These are phyloP conservation scores for Cybosia mesomella DNA, from an alignment of 2,888 invertebrate genomes.

Conservation along the genomic window DNA sequence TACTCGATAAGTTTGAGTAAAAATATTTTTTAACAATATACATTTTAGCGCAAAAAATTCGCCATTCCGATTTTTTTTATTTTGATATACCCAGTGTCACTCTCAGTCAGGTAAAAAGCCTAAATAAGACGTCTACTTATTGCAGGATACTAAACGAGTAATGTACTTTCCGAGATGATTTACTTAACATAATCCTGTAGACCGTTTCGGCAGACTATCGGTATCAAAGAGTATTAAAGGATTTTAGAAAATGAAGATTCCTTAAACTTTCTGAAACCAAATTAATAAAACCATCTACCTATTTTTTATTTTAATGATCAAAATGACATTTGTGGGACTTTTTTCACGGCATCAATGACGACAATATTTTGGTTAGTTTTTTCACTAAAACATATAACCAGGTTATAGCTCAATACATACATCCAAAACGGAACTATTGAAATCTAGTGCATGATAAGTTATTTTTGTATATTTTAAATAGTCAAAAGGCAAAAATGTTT, in stretches of 20 bases:
- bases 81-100: not conserved
- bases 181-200: not conserved
- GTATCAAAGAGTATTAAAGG: not conserved
- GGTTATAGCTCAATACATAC: too few species aligned
- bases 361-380: not conserved
- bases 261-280: not conserved
- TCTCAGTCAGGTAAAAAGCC: not conserved
- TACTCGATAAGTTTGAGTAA: too few species aligned
- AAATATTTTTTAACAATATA: too few species aligned
- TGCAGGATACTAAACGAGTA: not conserved
- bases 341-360: not conserved
- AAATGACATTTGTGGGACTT: not conserved
- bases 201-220: not conserved
- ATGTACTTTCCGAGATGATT: not conserved
- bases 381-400: not conserved
- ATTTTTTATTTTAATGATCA: not conserved
- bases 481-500: too few species aligned
- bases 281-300: not conserved
- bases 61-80: too few species aligned
- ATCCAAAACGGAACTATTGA: too few species aligned
- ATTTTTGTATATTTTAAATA: too few species aligned
- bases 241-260: not conserved
- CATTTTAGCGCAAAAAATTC: too few species aligned
- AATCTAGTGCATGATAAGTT: too few species aligned
- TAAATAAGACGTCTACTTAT: not conserved